A percentile compares a stretch with the other conserved stretches of the same genome.
Evolutionary conservation across 2,888 invertebrate genomes (phyloP).

Genomic region (Rotaria sp.): DNA sequence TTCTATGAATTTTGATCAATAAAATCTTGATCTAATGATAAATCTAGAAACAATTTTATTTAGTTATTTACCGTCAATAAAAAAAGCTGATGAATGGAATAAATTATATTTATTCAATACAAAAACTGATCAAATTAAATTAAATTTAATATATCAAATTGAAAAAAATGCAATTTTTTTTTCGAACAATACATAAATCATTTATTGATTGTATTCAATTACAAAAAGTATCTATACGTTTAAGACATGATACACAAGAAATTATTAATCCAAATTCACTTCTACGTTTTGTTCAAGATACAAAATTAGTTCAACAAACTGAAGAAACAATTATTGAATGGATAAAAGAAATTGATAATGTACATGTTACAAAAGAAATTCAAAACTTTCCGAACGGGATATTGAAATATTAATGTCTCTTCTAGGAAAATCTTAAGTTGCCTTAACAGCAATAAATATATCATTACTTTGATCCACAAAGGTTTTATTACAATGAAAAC

Average conservation of each 20-base stretch:
- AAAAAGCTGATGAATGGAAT: conserved; percentile 14
- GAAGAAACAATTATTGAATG: not conserved
- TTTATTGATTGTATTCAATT: not conserved
- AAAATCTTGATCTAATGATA: not conserved
- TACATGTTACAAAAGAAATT: too few relatives aligned
- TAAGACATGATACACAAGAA: conserved; percentile 25
- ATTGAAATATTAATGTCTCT: too few relatives aligned
- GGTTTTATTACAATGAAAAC: too few relatives aligned
- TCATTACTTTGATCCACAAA: too few relatives aligned
- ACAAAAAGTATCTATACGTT: not conserved
- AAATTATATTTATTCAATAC: not conserved
- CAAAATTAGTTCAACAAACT: not conserved
- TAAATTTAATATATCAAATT: not conserved
- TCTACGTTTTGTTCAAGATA: conserved; percentile 3
- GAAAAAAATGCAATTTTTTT: not conserved
- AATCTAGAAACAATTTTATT: not conserved
- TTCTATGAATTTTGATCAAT: not conserved
- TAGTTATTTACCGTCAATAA: conserved; percentile 15
- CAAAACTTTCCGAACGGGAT: too few relatives aligned
- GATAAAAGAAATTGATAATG: not conserved
- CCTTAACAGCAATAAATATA: too few relatives aligned
- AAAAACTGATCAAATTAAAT: not conserved
- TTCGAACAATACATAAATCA: not conserved
- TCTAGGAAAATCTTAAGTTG: too few relatives aligned
- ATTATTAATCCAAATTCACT: not conserved